These are phyloP conservation scores for Pseudeuparius sepicola DNA, from an alignment of 2,888 invertebrate genomes.

Conservation along the genomic window DNA sequence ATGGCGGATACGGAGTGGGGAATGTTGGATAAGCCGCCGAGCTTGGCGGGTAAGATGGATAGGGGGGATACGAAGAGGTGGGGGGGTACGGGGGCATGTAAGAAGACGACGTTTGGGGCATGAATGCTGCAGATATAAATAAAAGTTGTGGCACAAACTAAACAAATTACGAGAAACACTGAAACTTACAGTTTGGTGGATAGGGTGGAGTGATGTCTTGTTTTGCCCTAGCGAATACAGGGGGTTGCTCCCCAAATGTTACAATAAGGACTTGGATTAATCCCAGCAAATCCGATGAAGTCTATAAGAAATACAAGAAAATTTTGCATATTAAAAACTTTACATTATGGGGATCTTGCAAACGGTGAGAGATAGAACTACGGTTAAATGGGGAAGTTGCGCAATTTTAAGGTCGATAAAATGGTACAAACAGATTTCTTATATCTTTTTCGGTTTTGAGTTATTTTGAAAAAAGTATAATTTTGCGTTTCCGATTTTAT, in stretches of 20 bases:
- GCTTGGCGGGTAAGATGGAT: constrained; percentile 5
- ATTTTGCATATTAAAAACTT: too few relatives aligned
- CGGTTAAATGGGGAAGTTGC: too few relatives aligned
- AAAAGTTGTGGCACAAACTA: not conserved
- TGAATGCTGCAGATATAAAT: constrained; percentile 34
- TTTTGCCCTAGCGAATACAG: constrained; percentile 74
- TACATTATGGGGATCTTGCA: too few relatives aligned
- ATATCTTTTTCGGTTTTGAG: too few relatives aligned
- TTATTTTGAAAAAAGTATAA: too few relatives aligned
- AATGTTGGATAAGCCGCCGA: constrained; percentile 21
- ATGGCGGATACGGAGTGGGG: constrained; percentile 25
- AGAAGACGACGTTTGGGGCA: constrained; percentile 32
- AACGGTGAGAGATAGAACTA: too few relatives aligned
- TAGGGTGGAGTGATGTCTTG: constrained; percentile 42
- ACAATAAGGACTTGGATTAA: constrained; percentile 85
- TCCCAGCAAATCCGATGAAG: constrained; percentile 74
- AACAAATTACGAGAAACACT: constrained; percentile 4
- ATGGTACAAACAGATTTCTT: too few relatives aligned
- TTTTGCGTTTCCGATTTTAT: too few relatives aligned
- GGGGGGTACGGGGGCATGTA: constrained; percentile 13
- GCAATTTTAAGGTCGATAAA: too few relatives aligned
- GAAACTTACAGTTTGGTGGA: constrained; percentile 42
- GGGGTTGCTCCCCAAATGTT: constrained; percentile 91
- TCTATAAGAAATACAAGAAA: constrained; percentile 37
- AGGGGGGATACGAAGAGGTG: not conserved